phyloP scores from a whole-genome alignment of 2,113 vertebrate species.

The Calidris pugnax region DNA sequence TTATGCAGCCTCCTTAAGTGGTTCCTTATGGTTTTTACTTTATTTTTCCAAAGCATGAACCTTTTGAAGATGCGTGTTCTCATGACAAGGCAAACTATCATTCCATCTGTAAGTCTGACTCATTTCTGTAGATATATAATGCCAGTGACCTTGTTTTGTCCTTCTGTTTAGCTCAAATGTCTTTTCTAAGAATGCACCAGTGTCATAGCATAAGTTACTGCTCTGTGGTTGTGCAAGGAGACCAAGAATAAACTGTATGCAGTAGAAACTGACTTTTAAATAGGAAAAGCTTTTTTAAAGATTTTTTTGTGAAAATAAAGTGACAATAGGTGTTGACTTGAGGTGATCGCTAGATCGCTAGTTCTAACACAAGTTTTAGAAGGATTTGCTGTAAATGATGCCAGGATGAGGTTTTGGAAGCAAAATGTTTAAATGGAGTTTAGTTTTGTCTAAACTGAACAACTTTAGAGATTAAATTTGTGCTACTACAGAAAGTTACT shows the following conservation, averaged over 20 bases:
- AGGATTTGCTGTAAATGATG: neutral
- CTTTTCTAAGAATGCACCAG: neutral
- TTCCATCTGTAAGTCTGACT: constrained; percentile 32
- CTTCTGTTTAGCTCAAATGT: constrained; percentile 5
- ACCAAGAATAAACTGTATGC: neutral
- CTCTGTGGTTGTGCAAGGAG: neutral
- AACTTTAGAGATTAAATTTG: neutral
- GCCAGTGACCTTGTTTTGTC: constrained; percentile 18
- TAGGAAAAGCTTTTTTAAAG: neutral
- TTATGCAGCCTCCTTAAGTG: constrained; percentile 68
- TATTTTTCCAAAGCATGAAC: constrained; percentile 66
- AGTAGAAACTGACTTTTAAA: neutral
- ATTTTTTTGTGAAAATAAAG: neutral
- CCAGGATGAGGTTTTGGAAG: neutral
- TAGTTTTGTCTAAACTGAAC: neutral
- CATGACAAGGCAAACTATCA: constrained; percentile 47
- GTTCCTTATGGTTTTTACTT: constrained; percentile 68
- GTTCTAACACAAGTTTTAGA: neutral
- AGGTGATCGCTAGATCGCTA: neutral
- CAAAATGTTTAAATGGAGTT: neutral
- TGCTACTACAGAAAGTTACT: neutral
- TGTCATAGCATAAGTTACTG: neutral
- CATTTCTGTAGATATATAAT: neutral
- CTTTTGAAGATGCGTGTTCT: constrained; percentile 60
- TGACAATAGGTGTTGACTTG: neutral